These are phyloP conservation scores for Tenthredo notha DNA, from an alignment of 2,888 invertebrate species.

Conservation along the genomic window DNA sequence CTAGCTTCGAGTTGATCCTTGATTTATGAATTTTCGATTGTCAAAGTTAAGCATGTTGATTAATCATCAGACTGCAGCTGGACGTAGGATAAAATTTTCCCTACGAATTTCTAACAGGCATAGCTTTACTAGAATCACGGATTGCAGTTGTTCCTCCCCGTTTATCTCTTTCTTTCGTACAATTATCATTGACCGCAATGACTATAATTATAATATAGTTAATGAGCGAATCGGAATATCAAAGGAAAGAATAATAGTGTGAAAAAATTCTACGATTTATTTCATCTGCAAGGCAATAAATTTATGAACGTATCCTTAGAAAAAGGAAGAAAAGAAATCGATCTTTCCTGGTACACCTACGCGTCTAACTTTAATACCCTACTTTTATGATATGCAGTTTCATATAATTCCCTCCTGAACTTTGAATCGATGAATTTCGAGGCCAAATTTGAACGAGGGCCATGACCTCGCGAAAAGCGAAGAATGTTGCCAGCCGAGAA, in stretches of 20 bases:
- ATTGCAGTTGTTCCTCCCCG: not conserved
- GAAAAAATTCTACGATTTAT: slow-evolving; percentile 2
- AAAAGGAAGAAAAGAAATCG: not conserved
- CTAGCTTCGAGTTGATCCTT: slow-evolving; percentile 26
- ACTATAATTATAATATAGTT: slow-evolving; percentile 6
- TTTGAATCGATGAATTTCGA: slow-evolving; percentile 9
- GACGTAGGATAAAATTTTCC: not conserved
- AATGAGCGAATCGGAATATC: not conserved
- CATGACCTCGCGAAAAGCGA: slow-evolving; percentile 28
- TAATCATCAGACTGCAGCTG: not conserved
- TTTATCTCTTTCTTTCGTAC: not conserved
- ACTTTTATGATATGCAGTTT: not conserved
- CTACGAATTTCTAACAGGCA: not conserved
- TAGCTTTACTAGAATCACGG: not conserved
- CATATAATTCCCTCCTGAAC: not conserved
- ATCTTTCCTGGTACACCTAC: not conserved
- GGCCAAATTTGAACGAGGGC: slow-evolving; percentile 27
- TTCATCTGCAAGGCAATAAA: not conserved
- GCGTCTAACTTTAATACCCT: not conserved
- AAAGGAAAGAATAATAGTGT: not conserved
- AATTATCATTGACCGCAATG: not conserved
- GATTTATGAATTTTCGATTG: slow-evolving; percentile 7
- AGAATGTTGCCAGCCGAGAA: slow-evolving; percentile 35
- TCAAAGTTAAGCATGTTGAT: not conserved
- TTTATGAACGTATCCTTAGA: not conserved